A percentile compares a stretch with the other conserved stretches of the same genome.
These are phyloP conservation scores for Lasioglossum morio DNA, from an alignment of 2,888 invertebrate genomes.

Conservation along the genomic window DNA sequence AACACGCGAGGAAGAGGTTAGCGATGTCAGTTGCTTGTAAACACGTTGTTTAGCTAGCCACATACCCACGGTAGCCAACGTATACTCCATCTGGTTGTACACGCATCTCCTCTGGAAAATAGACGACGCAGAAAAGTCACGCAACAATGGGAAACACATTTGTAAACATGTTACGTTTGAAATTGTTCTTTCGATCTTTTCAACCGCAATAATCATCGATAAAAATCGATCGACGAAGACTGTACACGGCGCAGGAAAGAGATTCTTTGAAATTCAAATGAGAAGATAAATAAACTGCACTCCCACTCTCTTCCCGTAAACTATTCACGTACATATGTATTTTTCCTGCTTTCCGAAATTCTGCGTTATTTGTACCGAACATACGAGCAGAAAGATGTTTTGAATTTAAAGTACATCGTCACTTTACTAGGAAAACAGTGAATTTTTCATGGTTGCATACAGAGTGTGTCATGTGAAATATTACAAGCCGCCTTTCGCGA, in stretches of 20 bases:
- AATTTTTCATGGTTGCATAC: neutral
- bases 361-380: neutral
- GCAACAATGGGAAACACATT: slow-evolving; percentile 29
- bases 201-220: neutral
- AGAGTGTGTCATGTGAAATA: neutral
- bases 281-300: neutral
- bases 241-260: neutral
- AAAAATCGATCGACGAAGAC: neutral
- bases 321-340: neutral
- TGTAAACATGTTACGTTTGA: slow-evolving; percentile 13
- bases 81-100: slow-evolving; percentile 45
- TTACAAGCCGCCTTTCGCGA: neutral
- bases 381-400: neutral
- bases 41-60: slow-evolving; percentile 70
- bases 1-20: slow-evolving; percentile 68
- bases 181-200: slow-evolving; percentile 17
- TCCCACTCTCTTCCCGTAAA: neutral
- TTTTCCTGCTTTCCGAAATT: neutral
- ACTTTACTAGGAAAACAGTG: slow-evolving; percentile 7
- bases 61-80: slow-evolving; percentile 40
- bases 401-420: slow-evolving; percentile 3
- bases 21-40: slow-evolving; percentile 74
- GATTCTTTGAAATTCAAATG: neutral
- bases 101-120: slow-evolving; percentile 52
- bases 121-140: slow-evolving; percentile 36